phyloP scores from a whole-genome alignment of 2,113 vertebrate genomes.

The Bujurquina vittata region DNA sequence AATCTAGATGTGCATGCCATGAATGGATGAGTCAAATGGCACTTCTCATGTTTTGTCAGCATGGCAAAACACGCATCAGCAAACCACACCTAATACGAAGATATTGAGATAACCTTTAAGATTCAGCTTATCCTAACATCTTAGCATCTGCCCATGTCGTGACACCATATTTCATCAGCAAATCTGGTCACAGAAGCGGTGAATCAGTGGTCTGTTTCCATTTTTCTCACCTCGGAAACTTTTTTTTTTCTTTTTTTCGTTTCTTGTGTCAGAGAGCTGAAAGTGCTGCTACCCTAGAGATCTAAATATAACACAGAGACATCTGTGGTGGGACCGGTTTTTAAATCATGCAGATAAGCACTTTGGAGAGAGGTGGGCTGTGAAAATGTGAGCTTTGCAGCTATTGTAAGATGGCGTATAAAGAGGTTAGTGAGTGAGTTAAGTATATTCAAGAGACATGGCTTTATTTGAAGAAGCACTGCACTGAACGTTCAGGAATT shows the following conservation, averaged over 20 bases:
- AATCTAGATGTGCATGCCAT: not conserved
- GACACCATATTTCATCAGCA: constrained; percentile 3
- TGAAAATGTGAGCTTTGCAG: constrained; percentile 35
- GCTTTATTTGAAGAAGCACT: constrained; percentile 30
- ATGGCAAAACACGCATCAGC: not conserved
- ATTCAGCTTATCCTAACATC: not conserved
- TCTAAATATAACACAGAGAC: constrained; percentile 64
- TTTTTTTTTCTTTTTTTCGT: constrained; percentile 16
- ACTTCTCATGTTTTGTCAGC: not conserved
- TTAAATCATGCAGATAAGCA: constrained; percentile 55
- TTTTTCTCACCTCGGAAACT: constrained; percentile 44
- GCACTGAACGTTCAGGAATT: constrained; percentile 2
- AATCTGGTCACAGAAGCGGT: not conserved
- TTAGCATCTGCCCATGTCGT: not conserved
- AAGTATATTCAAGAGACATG: constrained; percentile 1
- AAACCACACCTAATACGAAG: not conserved
- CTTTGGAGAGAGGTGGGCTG: constrained; percentile 39
- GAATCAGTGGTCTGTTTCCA: constrained; percentile 36
- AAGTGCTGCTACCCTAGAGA: constrained; percentile 45
- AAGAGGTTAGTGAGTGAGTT: constrained; percentile 26
- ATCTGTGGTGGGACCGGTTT: constrained; percentile 47
- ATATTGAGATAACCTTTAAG: not conserved
- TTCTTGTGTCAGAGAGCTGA: constrained; percentile 39
- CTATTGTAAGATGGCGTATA: constrained; percentile 18
- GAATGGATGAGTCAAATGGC: not conserved